A percentile compares a stretch with the other conserved stretches of the same genome.
These are phyloP conservation scores for Halcyon badia DNA, from an alignment of 2,797 vertebrate species.

Conservation along the genomic window DNA sequence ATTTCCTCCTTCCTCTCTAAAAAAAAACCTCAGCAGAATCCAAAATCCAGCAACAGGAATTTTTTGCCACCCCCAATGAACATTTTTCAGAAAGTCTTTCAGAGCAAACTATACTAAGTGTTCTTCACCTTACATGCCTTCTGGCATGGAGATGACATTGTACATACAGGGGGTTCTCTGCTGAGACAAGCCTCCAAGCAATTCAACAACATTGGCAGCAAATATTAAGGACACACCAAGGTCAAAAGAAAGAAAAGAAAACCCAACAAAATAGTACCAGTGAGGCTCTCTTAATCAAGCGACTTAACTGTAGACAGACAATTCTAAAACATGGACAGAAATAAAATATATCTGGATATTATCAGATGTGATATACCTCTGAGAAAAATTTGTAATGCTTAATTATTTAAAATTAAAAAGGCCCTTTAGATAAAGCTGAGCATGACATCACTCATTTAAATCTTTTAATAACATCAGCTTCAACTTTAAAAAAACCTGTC, in stretches of 20 bases:
- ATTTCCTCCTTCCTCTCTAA: background rate
- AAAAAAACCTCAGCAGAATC: background rate
- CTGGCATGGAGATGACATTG: background rate
- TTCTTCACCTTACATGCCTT: constrained; percentile 26
- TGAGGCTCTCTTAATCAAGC: rapidly evolving
- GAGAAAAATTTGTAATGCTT: background rate
- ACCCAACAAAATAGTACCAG: rapidly evolving
- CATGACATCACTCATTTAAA: background rate
- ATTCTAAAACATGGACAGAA: background rate
- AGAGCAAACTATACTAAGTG: background rate
- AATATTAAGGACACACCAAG: constrained; percentile 41
- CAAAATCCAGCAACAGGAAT: background rate
- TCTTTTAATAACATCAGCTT: constrained; percentile 12
- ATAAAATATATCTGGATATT: background rate
- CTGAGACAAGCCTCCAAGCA: background rate
- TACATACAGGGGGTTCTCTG: background rate
- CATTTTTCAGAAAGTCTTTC: background rate
- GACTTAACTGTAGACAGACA: background rate
- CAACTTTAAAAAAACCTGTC: background rate
- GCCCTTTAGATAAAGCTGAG: background rate
- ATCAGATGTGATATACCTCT: background rate
- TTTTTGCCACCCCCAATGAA: background rate
- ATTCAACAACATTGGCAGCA: background rate
- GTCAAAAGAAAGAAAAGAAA: background rate
- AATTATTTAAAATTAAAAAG: background rate